Base-by-base conservation (phyloP, 2,797 vertebrate species). In the Melanotaenia nigrans region DNA sequence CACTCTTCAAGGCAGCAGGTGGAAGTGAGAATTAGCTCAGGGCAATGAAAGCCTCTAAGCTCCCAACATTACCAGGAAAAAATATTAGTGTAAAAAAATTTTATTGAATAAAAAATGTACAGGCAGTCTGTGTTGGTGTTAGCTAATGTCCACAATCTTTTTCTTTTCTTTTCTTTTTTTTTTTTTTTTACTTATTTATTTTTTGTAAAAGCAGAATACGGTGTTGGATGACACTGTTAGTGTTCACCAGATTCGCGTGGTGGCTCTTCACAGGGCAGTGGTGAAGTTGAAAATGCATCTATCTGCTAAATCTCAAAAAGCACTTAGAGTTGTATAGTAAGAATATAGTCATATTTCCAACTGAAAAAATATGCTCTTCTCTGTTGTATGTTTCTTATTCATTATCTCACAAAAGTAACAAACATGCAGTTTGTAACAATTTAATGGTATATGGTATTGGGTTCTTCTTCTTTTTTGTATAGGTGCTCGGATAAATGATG, bases 1-100 rank as follows among this genome's bases (percentile, higher is more conserved):
- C 45, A 78, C 80, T 81, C 77, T 85, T 82, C 61, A 77, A 68
- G 61, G 45, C 36, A 80, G 78, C 76, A 81, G 85, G 75, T 83
- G 78, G 75, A 85, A 77, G 79, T 1, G 1, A 64, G 68, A 79
- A 85, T 82, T 77, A 83, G 79, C 78, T 87, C 13, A 38, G 70
- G 79, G 81, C 71, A 75, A 78, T 68, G 42, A 63, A 47, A 70
- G 61, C 14, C 56, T 71, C 55, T 67, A 38, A 10, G 62, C 77
- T 67, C 68, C 65, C 20, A 71, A 60, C 67, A 30, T 69, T 36
- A 78, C 63, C 71, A 66, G 61, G n/a, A 67, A 66, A 78, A 58
- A 68, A 38, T 36, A 22, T 55, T 38, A 54, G 40, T 68, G 56
- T 58, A 4, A 42, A 79, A 76, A 79, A 65, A 67, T 20, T 77